Percentiles rank a stretch among this genome's conserved stretches.
These are phyloP conservation scores for Drosophila pandora DNA, from an alignment of 1,140 invertebrate species.

Conservation along the genomic window DNA sequence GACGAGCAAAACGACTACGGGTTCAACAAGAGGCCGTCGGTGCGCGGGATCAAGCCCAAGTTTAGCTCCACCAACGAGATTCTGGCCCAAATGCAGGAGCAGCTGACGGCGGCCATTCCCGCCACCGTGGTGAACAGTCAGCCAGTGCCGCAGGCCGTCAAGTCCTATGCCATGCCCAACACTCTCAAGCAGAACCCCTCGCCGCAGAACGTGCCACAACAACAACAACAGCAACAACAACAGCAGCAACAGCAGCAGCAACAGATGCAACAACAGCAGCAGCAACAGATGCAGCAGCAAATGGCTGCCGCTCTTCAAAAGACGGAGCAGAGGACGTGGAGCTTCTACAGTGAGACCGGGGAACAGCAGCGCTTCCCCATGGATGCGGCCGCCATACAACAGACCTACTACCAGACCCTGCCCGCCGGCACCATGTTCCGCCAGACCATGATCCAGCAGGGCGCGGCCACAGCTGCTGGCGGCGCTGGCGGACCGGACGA, in stretches of 20 bases:
- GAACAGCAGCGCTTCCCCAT: constrained; percentile 77
- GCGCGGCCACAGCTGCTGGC: constrained; percentile 26
- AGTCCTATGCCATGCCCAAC: constrained; percentile 77
- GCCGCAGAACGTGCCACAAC: constrained; percentile 72
- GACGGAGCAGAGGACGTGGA: constrained; percentile 80
- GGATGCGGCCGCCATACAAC: constrained; percentile 73
- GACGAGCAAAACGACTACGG: constrained; percentile 95
- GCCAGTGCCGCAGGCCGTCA: constrained; percentile 70
- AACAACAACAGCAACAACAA: constrained; percentile 31
- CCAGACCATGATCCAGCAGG: constrained; percentile 81
- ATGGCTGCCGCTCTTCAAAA: constrained; percentile 74
- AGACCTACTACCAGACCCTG: constrained; percentile 84
- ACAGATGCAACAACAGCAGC: constrained; percentile 68
- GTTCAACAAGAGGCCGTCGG: constrained; percentile 93
- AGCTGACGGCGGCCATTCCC: constrained; percentile 86
- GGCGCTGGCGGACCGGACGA: constrained; percentile 40
- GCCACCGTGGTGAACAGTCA: constrained; percentile 70
- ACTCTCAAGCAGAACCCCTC: constrained; percentile 74
- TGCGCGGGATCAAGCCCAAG: constrained; percentile 87
- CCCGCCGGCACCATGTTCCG: constrained; percentile 83
- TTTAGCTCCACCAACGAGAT: constrained; percentile 91
- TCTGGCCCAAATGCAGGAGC: constrained; percentile 91
- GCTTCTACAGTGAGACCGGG: constrained; percentile 75
- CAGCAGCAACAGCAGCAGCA: constrained; percentile 70
- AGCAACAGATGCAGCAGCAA: constrained; percentile 56